Evolutionary conservation across 1,140 invertebrate genomes (phyloP).

Genomic region (Limonius californicus): DNA sequence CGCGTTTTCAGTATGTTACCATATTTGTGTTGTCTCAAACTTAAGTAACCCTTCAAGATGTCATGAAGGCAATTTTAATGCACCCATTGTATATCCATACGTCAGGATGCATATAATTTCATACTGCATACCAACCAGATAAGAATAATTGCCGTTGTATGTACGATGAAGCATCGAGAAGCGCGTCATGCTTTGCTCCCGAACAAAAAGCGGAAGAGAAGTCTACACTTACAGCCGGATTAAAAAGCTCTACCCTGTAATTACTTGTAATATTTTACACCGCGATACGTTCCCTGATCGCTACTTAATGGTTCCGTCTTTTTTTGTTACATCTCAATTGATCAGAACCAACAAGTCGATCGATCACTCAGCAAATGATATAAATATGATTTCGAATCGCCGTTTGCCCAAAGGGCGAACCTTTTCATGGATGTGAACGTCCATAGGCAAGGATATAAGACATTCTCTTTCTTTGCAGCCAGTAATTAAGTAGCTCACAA

Average conservation of each 20-base stretch:
- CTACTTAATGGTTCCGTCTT: slow-evolving; percentile 1
- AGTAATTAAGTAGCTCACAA: slow-evolving; percentile 20
- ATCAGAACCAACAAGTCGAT: slow-evolving; percentile 1
- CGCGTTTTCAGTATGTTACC: too few species aligned
- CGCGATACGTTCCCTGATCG: slow-evolving; percentile 11
- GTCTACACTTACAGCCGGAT: slow-evolving; percentile 11
- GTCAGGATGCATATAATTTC: neutral
- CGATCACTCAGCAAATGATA: slow-evolving; percentile 4
- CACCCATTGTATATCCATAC: neutral
- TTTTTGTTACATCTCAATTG: slow-evolving; percentile 3
- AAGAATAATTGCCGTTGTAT: neutral
- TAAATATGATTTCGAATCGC: neutral
- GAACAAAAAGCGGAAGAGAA: slow-evolving; percentile 21
- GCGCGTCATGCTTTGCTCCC: slow-evolving; percentile 18
- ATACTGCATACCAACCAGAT: neutral
- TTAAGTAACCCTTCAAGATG: too few species aligned
- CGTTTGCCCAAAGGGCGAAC: neutral
- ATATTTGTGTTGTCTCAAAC: too few species aligned
- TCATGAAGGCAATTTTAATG: too few species aligned
- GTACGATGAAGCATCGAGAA: slow-evolving; percentile 4
- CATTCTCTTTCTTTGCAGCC: slow-evolving; percentile 7
- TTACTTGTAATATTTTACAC: slow-evolving; percentile 18
- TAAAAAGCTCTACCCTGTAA: slow-evolving; percentile 18
- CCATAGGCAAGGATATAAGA: neutral
- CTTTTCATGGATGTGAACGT: neutral